Evolutionary conservation across 2,888 invertebrate genomes (phyloP).

Genomic region (Aradus depressus): DNA sequence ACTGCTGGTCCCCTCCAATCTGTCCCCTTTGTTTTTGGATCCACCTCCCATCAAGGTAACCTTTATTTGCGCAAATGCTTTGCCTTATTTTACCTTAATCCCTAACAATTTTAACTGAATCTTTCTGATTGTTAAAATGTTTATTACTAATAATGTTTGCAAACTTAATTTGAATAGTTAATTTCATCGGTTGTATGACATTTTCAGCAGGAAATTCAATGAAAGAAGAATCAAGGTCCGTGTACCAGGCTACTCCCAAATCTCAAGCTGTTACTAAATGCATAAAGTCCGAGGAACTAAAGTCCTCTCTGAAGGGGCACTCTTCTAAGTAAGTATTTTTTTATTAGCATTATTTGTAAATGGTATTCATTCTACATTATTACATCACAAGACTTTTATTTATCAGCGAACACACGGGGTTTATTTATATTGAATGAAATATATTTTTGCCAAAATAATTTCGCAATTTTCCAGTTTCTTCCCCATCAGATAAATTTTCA

Average conservation of each 20-base stretch:
- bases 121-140: too few relatives aligned
- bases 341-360: neutral
- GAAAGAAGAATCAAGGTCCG: constrained; percentile 26
- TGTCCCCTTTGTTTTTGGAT: constrained; percentile 39
- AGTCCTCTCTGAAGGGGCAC: constrained; percentile 26
- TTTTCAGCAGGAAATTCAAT: constrained; percentile 3
- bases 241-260: constrained; percentile 23
- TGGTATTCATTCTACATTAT: too few relatives aligned
- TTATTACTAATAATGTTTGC: neutral
- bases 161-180: neutral
- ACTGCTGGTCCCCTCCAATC: constrained; percentile 11
- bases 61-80: neutral
- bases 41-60: constrained; percentile 25
- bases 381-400: too few relatives aligned
- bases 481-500: too few relatives aligned
- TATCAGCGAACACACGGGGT: too few relatives aligned
- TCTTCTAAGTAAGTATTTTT: constrained; percentile 21
- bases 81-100: neutral
- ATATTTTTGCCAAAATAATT: too few relatives aligned
- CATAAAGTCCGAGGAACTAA: constrained; percentile 44
- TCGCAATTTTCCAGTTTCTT: too few relatives aligned
- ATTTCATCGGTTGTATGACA: neutral
- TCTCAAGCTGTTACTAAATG: constrained; percentile 42
- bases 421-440: too few relatives aligned
- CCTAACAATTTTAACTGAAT: too few relatives aligned